Evolutionary conservation across 2,888 invertebrate genomes (phyloP), one percentile per base, ranked within the genome.

Genomic region (Mycalesis mineus): DNA sequence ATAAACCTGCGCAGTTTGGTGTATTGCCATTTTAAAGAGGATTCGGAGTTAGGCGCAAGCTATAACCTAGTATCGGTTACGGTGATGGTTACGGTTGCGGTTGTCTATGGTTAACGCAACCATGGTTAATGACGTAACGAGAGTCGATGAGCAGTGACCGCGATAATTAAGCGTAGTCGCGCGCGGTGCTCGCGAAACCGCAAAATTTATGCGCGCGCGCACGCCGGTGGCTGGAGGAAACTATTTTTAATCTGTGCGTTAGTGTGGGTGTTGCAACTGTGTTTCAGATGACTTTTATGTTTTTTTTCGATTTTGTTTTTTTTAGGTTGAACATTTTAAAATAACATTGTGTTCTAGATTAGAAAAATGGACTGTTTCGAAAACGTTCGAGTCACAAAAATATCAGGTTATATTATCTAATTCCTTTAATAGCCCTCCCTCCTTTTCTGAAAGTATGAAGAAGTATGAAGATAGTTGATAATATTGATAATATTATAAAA

Each of bases 101-200:
- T 17, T 17, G 40, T 17, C 39, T 17, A 40, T 13, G 11, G 39
- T 14, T 40, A 15, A 40, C n/a, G 13, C 40, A 40, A 14, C 44
- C 47, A 47, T 47, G 47, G 47, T 47, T 47, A 52, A 48, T 48
- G 49, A 41, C 28, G 44, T 39, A 44, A 36, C 28, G 44, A 56
- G 39, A 50, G 49, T 41, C 37, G 53, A 57, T 56, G 40, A 44
- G 36, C 36, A 45, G 45, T 17, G 44, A 50, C 49, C 33, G 33
- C 53, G 13, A 33, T 33, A 57, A 57, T 53, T 53, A 60, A 57
- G 17, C 48, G 36, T 28, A 36, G 44, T 15, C 45, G 39, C 22
- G n/a, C n/a, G 41, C 57, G 40, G 45, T 57, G 49, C 22, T 57
- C 57, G 36, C 22, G 37, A 53, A 47, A 57, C 53, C 53, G 29